phyloP scores from a whole-genome alignment of 2,113 vertebrate species.

The Antechinus flavipes region DNA sequence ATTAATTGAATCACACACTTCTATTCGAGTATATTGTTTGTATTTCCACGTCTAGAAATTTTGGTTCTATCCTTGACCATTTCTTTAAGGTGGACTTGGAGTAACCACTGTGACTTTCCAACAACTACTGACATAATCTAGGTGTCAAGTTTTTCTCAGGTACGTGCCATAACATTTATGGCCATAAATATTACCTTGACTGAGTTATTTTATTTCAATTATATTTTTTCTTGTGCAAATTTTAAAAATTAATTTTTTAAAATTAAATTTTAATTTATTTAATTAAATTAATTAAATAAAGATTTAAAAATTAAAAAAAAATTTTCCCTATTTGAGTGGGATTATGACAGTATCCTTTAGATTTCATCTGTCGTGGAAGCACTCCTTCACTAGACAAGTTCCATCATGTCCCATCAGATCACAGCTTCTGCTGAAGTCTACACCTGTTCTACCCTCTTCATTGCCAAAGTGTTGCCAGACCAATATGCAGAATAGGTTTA shows the following conservation, averaged over 20 bases:
- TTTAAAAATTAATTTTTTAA: no score
- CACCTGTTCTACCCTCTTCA: neutral
- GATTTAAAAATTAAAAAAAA: no score
- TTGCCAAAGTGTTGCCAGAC: neutral
- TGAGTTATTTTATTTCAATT: neutral
- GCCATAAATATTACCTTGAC: neutral
- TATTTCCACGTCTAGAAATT: neutral
- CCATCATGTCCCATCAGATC: neutral
- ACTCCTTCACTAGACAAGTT: neutral
- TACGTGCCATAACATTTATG: no score
- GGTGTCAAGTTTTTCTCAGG: neutral
- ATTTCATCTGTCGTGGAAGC: neutral
- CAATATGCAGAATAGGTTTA: neutral
- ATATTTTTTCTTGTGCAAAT: neutral
- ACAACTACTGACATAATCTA: neutral
- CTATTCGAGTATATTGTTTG: neutral
- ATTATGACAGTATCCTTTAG: neutral
- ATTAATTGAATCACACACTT: neutral
- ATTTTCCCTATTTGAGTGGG: neutral
- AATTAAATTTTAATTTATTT: no score
- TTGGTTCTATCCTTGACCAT: neutral
- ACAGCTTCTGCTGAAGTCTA: neutral
- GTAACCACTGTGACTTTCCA: neutral
- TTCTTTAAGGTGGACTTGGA: neutral
- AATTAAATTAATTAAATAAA: no score